These are phyloP conservation scores for Miltochrista miniata DNA, from an alignment of 2,888 invertebrate genomes.

Conservation along the genomic window DNA sequence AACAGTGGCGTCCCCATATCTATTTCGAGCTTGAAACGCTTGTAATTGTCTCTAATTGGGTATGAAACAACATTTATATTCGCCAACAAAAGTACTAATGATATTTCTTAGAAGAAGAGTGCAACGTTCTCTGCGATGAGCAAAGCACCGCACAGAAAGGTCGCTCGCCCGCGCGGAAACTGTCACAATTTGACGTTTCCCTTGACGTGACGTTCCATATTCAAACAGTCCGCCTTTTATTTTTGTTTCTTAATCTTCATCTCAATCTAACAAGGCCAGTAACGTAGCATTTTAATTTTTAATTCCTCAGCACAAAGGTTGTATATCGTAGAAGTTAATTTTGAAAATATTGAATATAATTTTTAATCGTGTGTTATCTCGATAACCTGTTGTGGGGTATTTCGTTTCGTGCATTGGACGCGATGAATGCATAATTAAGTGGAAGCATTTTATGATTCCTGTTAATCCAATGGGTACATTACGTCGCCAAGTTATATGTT, in stretches of 20 bases:
- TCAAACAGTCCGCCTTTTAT: constrained; percentile 78
- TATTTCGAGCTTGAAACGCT: constrained; percentile 20
- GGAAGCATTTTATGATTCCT: constrained; percentile 72
- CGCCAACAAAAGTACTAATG: constrained; percentile 40
- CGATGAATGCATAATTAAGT: constrained; percentile 81
- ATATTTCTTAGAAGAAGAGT: constrained; percentile 72
- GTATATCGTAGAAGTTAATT: constrained; percentile 45
- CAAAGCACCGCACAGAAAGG: constrained; percentile 17
- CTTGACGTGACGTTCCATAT: constrained; percentile 80
- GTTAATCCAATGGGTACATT: constrained; percentile 55
- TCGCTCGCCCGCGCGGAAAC: constrained; percentile 78
- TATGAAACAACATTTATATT: constrained; percentile 26
- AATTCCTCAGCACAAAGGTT: constrained; percentile 58
- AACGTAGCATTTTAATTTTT: constrained; percentile 50
- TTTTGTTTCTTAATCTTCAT: constrained; percentile 72
- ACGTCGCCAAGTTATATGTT: constrained; percentile 34
- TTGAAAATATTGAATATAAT: constrained; percentile 56
- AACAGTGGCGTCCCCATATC: constrained; percentile 7
- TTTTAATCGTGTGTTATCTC: constrained; percentile 75
- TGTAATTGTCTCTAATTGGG: constrained; percentile 51
- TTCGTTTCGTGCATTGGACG: constrained; percentile 70
- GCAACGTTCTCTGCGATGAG: constrained; percentile 53
- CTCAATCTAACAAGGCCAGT: constrained; percentile 62
- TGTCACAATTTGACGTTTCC: constrained; percentile 82
- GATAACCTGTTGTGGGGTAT: constrained; percentile 79